A percentile compares a stretch with the other conserved stretches of the same genome.
phyloP scores from a whole-genome alignment of 1,140 invertebrate genomes.

The Drosophila ogumai region DNA sequence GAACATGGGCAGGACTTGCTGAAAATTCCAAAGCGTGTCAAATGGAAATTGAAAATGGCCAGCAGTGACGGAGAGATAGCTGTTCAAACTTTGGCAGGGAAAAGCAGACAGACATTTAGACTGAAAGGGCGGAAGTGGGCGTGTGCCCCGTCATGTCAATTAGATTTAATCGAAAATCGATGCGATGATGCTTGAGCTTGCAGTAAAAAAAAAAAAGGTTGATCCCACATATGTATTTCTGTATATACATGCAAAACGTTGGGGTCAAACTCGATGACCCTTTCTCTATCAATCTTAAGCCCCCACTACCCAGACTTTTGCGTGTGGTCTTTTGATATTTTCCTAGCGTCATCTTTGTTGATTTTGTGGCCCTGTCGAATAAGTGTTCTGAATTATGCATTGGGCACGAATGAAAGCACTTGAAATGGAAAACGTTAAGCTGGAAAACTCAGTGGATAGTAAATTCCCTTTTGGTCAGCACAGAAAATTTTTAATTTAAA shows the following conservation, averaged over 20 bases:
- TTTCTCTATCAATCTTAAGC: conserved; percentile 1
- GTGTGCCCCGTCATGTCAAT: conserved; percentile 51
- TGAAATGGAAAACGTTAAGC: conserved; percentile 22
- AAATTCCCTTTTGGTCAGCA: conserved; percentile 12
- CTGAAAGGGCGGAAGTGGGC: conserved; percentile 17
- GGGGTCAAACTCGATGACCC: conserved; percentile 19
- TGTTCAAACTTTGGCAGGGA: conserved; percentile 13
- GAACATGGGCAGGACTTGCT: conserved; percentile 23
- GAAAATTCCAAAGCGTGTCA: conserved; percentile 49
- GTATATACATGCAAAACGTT: conserved; percentile 46
- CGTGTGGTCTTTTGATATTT: conserved; percentile 44
- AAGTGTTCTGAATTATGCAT: conserved; percentile 58
- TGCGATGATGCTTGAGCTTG: conserved; percentile 24
- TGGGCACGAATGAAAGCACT: conserved; percentile 39
- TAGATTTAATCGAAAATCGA: conserved; percentile 72
- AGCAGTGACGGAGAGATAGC: conserved; percentile 8
- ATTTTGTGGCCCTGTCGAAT: conserved; percentile 38
- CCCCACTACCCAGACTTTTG: not conserved
- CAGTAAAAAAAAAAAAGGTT: conserved; percentile 40
- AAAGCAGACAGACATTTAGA: conserved; percentile 20
- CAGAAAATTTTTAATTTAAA: conserved; percentile 7
- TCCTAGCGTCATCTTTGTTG: conserved; percentile 54
- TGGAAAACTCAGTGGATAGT: conserved; percentile 37
- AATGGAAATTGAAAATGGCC: conserved; percentile 53
- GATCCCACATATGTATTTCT: conserved; percentile 40